Evolutionary conservation across 2,113 vertebrate species (phyloP).

Genomic region (Montifringilla adamsi): DNA sequence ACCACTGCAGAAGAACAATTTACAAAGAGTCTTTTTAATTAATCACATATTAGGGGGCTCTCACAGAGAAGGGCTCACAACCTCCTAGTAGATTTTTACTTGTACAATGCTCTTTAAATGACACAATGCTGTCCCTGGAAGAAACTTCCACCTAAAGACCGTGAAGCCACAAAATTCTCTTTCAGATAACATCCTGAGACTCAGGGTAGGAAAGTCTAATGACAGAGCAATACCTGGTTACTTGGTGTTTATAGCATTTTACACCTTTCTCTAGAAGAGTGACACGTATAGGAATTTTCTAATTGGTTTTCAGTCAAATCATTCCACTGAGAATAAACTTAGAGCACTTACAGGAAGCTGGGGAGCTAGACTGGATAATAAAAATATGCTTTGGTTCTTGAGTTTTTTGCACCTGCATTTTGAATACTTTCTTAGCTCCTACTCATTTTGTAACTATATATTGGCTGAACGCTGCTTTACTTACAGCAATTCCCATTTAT

Average conservation of each 20-base stretch:
- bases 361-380: neutral
- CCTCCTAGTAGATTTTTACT: neutral
- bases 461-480: neutral
- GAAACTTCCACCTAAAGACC: neutral
- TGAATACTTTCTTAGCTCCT: neutral
- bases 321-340: constrained; percentile 1
- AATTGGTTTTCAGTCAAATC: constrained; percentile 60
- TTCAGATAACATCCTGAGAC: neutral
- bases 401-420: constrained; percentile 21
- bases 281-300: constrained; percentile 22
- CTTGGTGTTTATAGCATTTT: neutral
- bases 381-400: neutral
- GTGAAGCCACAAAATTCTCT: neutral
- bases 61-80: neutral
- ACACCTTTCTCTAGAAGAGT: neutral
- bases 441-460: neutral
- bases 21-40: neutral
- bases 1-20: neutral
- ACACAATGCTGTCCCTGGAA: neutral
- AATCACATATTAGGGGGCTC: neutral
- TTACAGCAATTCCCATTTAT: neutral
- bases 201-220: neutral
- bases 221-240: constrained; percentile 9
- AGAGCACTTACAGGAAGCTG: neutral
- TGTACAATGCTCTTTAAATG: neutral